Evolutionary conservation across 2,113 vertebrate genomes (phyloP).

Genomic region (Brienomyrus longianalis): DNA sequence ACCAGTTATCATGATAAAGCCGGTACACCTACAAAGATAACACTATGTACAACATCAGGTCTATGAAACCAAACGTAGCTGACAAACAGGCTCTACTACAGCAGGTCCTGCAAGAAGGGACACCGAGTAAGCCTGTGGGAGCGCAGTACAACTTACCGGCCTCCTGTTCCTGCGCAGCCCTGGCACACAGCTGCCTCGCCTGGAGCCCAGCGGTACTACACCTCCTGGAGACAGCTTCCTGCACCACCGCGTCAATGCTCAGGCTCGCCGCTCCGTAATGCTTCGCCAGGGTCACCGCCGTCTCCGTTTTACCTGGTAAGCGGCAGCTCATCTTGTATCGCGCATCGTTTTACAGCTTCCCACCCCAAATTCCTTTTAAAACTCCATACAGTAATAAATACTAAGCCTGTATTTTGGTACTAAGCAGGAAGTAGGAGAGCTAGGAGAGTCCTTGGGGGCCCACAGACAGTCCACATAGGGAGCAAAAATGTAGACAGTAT

Average conservation of each 20-base stretch:
- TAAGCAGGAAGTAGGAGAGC: background rate
- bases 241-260: conserved; percentile 63
- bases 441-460: background rate
- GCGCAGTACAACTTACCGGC: conserved; percentile 51
- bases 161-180: conserved; percentile 53
- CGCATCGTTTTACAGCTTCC: background rate
- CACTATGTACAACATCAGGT: background rate
- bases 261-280: conserved; percentile 61
- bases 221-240: conserved; percentile 58
- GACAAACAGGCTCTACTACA: background rate
- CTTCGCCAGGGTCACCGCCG: conserved; percentile 53
- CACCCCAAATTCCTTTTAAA: background rate
- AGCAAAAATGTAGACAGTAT: too few species aligned
- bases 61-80: background rate
- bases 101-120: background rate
- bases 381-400: background rate
- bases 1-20: background rate
- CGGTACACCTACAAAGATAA: background rate
- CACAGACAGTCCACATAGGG: too few species aligned
- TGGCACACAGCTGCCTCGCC: conserved; percentile 63
- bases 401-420: background rate
- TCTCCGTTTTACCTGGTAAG: conserved; percentile 60
- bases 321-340: background rate
- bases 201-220: conserved; percentile 46
- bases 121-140: background rate